phyloP scores from a whole-genome alignment of 2,797 vertebrate species.

The Neomorphus geoffroyi region DNA sequence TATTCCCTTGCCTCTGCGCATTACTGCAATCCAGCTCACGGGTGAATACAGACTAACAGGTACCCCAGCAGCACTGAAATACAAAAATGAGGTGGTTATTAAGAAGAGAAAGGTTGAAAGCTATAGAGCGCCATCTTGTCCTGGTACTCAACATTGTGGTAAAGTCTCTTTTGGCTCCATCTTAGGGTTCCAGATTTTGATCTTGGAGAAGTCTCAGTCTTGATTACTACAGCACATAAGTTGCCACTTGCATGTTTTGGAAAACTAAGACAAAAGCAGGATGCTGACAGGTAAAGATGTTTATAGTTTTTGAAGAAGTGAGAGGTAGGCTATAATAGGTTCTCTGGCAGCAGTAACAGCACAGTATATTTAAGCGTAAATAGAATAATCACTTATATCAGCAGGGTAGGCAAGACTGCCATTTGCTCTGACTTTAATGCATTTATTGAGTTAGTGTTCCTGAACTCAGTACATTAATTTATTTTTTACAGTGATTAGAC shows the following conservation, averaged over 20 bases:
- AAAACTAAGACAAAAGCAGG: neutral
- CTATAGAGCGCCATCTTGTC: neutral
- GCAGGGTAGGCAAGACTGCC: conserved; percentile 14
- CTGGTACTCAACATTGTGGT: neutral
- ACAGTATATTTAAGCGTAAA: neutral
- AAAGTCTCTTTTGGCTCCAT: neutral
- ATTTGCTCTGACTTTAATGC: conserved; percentile 27
- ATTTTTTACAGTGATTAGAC: conserved; percentile 38
- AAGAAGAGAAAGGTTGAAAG: neutral
- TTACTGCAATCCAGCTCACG: neutral
- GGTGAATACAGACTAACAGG: neutral
- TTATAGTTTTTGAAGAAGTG: neutral
- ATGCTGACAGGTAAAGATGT: neutral
- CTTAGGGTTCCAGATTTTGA: neutral
- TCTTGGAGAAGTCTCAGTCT: neutral
- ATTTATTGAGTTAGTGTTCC: conserved; percentile 41
- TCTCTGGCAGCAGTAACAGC: neutral
- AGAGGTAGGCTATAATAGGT: neutral
- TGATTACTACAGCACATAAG: neutral
- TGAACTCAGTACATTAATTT: conserved; percentile 10
- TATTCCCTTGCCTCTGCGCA: neutral
- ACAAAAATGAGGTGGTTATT: neutral
- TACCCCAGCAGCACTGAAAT: neutral
- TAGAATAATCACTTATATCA: conserved; percentile 44
- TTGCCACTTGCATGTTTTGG: neutral